These are phyloP conservation scores for Chromoteleia sp. DNA, from an alignment of 2,888 invertebrate genomes.

Conservation along the genomic window DNA sequence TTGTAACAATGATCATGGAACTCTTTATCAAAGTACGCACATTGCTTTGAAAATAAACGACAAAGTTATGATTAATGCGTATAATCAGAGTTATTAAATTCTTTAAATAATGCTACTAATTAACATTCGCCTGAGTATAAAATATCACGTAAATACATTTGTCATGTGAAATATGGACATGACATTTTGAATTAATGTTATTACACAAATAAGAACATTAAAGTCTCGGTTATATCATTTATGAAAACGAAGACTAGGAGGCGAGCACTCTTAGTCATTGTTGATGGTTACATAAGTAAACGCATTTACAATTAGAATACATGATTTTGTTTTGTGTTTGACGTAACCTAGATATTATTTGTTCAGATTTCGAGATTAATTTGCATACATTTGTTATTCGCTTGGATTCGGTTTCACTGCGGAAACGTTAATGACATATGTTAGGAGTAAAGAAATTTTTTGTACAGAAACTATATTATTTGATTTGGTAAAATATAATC, in stretches of 20 bases:
- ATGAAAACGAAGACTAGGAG: not conserved
- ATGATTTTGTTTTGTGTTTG: slow-evolving; percentile 14
- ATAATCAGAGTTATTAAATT: slow-evolving; percentile 1
- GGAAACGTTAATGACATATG: not conserved
- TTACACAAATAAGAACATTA: slow-evolving; percentile 17
- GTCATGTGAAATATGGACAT: not conserved
- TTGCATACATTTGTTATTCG: slow-evolving; percentile 3
- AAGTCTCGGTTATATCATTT: slow-evolving; percentile 10
- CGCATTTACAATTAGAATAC: not conserved
- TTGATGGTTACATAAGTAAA: not conserved
- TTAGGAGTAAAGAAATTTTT: too few relatives aligned
- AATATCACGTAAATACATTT: not conserved
- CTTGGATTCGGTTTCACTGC: not conserved
- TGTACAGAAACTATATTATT: too few relatives aligned
- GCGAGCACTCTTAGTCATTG: not conserved
- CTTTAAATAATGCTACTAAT: not conserved
- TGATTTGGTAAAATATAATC: too few relatives aligned
- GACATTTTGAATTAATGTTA: slow-evolving; percentile 14
- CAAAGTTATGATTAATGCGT: not conserved
- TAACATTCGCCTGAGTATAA: slow-evolving; percentile 2
- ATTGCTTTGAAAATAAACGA: too few relatives aligned
- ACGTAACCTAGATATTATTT: slow-evolving; percentile 17
- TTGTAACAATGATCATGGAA: too few relatives aligned
- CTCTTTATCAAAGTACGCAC: too few relatives aligned
- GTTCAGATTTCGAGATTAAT: not conserved